These are phyloP conservation scores for Microplitis mediator DNA, from an alignment of 1,140 invertebrate species.

Conservation along the genomic window DNA sequence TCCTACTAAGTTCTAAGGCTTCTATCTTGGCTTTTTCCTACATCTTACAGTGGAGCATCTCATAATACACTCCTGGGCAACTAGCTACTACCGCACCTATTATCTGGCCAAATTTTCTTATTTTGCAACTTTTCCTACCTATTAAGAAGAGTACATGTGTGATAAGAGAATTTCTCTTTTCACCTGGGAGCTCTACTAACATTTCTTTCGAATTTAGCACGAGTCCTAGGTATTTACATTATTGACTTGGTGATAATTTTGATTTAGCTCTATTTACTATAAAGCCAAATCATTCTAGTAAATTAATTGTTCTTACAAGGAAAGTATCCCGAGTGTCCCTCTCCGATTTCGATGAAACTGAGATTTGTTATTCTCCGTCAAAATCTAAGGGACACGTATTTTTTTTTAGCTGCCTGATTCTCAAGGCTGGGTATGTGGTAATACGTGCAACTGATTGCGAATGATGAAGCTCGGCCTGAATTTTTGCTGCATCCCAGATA, in stretches of 20 bases:
- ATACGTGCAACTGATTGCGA: constrained; percentile 1
- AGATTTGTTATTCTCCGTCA: too few species aligned
- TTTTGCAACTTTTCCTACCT: constrained; percentile 14
- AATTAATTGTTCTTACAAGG: not conserved
- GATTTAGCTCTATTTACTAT: constrained; percentile 4
- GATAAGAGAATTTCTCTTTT: not conserved
- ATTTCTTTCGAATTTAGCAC: not conserved
- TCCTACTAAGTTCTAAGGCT: not conserved
- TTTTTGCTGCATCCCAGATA: constrained; percentile 11
- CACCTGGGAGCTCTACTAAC: not conserved
- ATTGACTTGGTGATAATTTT: constrained; percentile 3
- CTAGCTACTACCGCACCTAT: constrained; percentile 30
- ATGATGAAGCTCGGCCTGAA: constrained; percentile 1
- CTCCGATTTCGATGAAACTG: too few species aligned
- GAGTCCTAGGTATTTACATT: constrained; percentile 5
- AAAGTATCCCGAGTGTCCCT: too few species aligned
- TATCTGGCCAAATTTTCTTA: constrained; percentile 30
- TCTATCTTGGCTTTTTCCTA: constrained; percentile 15
- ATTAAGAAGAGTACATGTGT: constrained; percentile 6
- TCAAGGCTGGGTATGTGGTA: not conserved
- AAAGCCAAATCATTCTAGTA: not conserved
- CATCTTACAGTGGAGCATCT: constrained; percentile 27
- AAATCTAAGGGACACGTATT: too few species aligned
- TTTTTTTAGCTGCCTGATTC: not conserved
- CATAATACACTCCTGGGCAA: constrained; percentile 31